Percentiles rank a stretch among this genome's conserved stretches.
Conservation (phyloP, 2,888 invertebrate species). For the Xiphydria camelus region DNA sequence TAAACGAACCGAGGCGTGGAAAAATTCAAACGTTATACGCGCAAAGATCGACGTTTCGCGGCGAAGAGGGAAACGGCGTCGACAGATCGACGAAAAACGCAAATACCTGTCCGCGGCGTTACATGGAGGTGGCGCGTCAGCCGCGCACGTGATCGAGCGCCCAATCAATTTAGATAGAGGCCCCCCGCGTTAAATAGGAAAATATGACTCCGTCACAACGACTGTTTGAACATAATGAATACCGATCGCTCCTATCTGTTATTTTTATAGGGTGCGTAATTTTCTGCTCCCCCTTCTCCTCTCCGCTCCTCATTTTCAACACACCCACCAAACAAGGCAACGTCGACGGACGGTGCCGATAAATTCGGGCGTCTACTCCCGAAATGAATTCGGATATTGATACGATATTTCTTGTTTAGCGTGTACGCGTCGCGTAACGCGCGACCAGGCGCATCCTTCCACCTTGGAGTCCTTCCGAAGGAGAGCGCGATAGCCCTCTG, state of each 20-base stretch:
- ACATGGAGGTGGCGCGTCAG: not conserved
- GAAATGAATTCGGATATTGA: conserved; percentile 15
- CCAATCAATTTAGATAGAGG: conserved; percentile 3
- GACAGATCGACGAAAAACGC: not conserved
- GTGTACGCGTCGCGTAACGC: too few species aligned
- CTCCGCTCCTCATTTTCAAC: too few species aligned
- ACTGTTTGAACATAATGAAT: conserved; percentile 25
- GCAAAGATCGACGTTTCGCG: not conserved
- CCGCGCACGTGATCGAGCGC: not conserved
- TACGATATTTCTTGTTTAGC: conserved; percentile 17
- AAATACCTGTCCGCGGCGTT: not conserved
- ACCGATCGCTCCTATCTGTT: conserved; percentile 25
- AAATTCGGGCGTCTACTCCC: conserved; percentile 11
- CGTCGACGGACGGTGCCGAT: conserved; percentile 10
- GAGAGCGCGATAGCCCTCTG: too few species aligned
- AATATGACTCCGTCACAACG: conserved; percentile 21
- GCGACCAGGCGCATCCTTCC: too few species aligned
- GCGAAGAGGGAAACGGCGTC: not conserved
- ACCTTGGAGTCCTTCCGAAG: too few species aligned
- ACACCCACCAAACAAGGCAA: too few species aligned
- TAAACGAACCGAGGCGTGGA: too few species aligned
- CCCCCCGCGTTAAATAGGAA: conserved; percentile 18
- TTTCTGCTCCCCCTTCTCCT: too few species aligned
- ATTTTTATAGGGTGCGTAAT: conserved; percentile 11
- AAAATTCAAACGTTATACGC: not conserved